A percentile compares a stretch with the other conserved stretches of the same genome.
phyloP scores from a whole-genome alignment of 1,140 invertebrate species.

The Brachionus koreanus region DNA sequence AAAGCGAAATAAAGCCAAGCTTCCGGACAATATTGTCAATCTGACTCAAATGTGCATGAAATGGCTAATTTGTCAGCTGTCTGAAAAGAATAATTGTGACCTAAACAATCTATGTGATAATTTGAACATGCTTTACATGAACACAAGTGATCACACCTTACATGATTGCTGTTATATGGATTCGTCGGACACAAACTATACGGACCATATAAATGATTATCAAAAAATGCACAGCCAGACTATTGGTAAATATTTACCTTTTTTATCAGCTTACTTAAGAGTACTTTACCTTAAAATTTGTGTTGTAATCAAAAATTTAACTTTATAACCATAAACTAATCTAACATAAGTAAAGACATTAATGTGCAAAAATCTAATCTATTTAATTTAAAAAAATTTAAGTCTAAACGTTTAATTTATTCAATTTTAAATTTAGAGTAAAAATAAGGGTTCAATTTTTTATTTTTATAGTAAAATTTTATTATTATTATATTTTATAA shows the following conservation, averaged over 20 bases:
- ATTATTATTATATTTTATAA: too few species aligned
- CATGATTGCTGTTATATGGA: slow-evolving; percentile 43
- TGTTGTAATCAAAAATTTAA: not conserved
- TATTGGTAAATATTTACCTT: not conserved
- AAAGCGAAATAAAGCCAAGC: not conserved
- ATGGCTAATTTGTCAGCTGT: slow-evolving; percentile 21
- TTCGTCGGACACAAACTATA: not conserved
- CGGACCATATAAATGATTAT: slow-evolving; percentile 30
- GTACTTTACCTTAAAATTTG: not conserved
- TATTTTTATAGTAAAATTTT: too few species aligned
- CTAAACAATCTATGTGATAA: slow-evolving; percentile 13
- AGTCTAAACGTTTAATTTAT: too few species aligned
- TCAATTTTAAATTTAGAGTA: too few species aligned
- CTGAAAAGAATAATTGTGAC: not conserved
- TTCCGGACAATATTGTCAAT: slow-evolving; percentile 27
- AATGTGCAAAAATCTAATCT: too few species aligned
- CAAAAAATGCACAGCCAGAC: not conserved
- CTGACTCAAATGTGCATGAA: slow-evolving; percentile 38
- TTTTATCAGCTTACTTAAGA: too few species aligned
- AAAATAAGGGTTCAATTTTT: too few species aligned
- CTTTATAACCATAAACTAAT: too few species aligned
- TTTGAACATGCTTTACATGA: slow-evolving; percentile 29
- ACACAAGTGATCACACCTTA: slow-evolving; percentile 16
- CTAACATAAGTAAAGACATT: too few species aligned
- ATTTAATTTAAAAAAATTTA: too few species aligned